Conservation (phyloP, 2,888 invertebrate species). For the Andrena dorsata region DNA sequence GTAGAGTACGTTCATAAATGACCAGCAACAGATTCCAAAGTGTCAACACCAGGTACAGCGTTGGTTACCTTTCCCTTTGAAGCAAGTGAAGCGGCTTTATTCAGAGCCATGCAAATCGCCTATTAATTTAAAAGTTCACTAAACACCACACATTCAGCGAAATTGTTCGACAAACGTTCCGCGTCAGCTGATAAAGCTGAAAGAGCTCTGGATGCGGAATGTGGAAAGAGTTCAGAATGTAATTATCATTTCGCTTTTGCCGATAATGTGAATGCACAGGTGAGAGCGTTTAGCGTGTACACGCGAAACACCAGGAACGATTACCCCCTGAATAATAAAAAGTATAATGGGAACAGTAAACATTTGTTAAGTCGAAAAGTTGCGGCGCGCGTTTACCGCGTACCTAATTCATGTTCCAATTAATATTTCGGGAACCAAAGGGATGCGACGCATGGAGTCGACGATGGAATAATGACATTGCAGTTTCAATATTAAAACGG, state of each 20-base stretch:
- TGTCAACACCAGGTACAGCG: background rate
- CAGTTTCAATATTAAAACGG: constrained; percentile 23
- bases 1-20: background rate
- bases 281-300: background rate
- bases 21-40: background rate
- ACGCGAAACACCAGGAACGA: background rate
- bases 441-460: background rate
- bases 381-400: background rate
- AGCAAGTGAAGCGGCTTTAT: background rate
- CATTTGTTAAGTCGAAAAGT: background rate
- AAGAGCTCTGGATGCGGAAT: background rate
- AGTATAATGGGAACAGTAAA: background rate
- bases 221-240: background rate
- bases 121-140: background rate
- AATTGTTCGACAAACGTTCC: background rate
- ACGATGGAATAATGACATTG: background rate
- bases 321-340: background rate
- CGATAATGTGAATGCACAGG: background rate
- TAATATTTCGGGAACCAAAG: background rate
- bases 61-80: background rate
- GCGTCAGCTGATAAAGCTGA: background rate
- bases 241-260: background rate
- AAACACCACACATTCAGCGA: background rate
- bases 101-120: background rate
- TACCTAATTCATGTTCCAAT: constrained; percentile 1